Conservation (phyloP, 2,888 invertebrate genomes). For the Gymnocheta viridis region DNA sequence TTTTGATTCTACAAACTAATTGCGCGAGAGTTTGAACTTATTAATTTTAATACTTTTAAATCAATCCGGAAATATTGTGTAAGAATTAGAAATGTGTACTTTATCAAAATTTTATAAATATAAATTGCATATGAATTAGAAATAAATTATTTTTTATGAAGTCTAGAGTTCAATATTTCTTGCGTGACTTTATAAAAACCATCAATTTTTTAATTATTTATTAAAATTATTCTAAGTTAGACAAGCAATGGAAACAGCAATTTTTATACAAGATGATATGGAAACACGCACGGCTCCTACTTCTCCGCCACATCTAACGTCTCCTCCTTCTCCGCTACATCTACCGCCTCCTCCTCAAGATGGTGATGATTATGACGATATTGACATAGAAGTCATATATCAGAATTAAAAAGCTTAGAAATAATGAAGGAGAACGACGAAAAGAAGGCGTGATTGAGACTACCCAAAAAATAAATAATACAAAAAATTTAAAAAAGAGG, state of each 20-base stretch:
- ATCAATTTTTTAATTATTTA: background rate
- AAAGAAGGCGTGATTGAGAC: no score
- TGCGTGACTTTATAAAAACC: background rate
- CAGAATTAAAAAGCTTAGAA: no score
- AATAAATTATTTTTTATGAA: background rate
- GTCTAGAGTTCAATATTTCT: background rate
- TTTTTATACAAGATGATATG: background rate
- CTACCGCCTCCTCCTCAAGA: background rate
- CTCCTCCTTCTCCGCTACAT: background rate
- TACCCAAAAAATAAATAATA: no score
- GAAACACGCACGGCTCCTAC: background rate
- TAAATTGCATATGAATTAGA: background rate
- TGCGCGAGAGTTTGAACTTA: no score
- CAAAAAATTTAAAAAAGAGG: no score
- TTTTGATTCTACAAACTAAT: no score
- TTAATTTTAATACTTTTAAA: no score
- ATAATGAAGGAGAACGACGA: no score
- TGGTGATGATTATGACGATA: background rate
- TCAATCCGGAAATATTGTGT: no score
- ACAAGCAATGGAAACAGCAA: background rate
- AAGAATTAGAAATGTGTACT: no score
- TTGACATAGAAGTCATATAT: no score
- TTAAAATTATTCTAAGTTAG: background rate
- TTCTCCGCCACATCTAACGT: background rate
- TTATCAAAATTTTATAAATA: no score